phyloP scores from a whole-genome alignment of 2,113 vertebrate species.

The Corythaeola cristata region DNA sequence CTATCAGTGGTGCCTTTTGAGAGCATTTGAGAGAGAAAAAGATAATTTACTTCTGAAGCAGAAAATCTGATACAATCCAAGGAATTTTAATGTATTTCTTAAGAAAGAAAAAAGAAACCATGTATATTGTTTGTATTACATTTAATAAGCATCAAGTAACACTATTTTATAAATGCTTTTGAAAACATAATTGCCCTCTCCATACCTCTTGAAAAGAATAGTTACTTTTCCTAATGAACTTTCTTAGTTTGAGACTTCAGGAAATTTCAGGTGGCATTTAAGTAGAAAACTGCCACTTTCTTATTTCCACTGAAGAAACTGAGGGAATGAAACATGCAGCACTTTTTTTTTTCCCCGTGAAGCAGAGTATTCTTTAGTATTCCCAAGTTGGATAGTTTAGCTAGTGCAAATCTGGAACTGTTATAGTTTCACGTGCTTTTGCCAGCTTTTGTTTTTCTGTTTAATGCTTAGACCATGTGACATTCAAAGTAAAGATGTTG shows the following conservation, averaged over 20 bases:
- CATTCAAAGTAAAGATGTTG: not conserved
- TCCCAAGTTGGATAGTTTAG: not conserved
- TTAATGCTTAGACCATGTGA: not conserved
- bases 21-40: not conserved
- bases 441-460: not conserved
- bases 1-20: not conserved
- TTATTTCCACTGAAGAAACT: not conserved
- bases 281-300: not conserved
- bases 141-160: not conserved
- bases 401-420: not conserved
- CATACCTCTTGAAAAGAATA: not conserved
- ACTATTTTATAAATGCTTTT: not conserved
- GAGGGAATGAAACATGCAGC: not conserved
- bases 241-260: not conserved
- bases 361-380: not conserved
- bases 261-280: not conserved
- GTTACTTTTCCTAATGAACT: not conserved
- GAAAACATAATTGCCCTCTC: not conserved
- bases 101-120: fast-evolving
- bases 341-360: fast-evolving
- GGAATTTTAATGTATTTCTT: not conserved
- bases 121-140: not conserved
- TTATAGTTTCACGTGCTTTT: not conserved
- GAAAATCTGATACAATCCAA: not conserved
- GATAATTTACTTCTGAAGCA: not conserved